Base-by-base conservation (phyloP, 2,113 vertebrate genomes). In the Carassius auratus region DNA sequence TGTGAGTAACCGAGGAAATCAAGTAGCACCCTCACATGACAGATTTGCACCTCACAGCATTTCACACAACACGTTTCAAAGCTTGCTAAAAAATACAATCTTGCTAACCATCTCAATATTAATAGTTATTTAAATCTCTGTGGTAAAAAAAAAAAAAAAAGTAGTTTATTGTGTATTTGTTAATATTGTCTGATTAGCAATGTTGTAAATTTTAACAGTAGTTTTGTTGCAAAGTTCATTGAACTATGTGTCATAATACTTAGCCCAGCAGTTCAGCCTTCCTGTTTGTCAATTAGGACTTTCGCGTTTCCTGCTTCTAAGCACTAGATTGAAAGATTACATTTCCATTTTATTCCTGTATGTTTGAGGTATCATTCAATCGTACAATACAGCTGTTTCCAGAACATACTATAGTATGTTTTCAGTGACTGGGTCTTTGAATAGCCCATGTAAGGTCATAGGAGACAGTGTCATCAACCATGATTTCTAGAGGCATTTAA, bases 231-330 rank as follows among this genome's bases (percentile, higher is more conserved):
- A 14, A n/a, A n/a, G 19, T 74, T 71, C 33, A 38, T 38, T 71
- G 23, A 23, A 64, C 23, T 64, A 45, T 42, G 33, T 21, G 17
- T 12, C 68, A 38, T 21, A 38, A 19, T 71, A 38, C 33, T 12
- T 71, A 71, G 8, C 12, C 5, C n/a, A 23, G 42, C 38, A 26
- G 45, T 48, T 74, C 38, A 23, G 71, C 12, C 21, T 74, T 48
- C 71, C 71, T 74, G 71, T 74, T 74, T 48, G 21, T 48, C 19
- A 71, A n/a, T 71, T 38, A 73, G 69, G 69, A 73, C 19, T 5
- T 5, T 45, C 1, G 0, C 8, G 10, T 42, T 73, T 73, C 36
- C 36, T 4, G 36, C 69, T 45, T 45, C 36, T n/a, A 45, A 73
- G 4, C 9, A n/a, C 69, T 73, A 21, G 69, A 73, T 73, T 73